These are phyloP conservation scores for Spodoptera exigua DNA, from an alignment of 2,888 invertebrate species.

Conservation along the genomic window DNA sequence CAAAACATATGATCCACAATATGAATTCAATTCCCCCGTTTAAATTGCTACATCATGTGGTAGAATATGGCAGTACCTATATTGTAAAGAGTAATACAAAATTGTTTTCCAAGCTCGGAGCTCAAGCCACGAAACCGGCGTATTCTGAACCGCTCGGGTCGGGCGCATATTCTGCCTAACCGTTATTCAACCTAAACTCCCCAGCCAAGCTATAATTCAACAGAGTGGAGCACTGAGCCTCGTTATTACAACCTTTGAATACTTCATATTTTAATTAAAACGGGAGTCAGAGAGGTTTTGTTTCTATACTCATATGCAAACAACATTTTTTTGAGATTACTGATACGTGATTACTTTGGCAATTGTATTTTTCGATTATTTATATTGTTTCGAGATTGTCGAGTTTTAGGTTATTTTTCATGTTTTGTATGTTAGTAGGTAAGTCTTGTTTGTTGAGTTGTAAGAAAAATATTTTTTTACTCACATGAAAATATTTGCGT, in stretches of 20 bases:
- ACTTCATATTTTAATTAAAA: conserved; percentile 82
- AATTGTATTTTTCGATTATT: background rate
- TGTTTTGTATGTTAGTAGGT: too few species aligned
- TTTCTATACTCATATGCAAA: conserved; percentile 52
- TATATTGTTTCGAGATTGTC: background rate
- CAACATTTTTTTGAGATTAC: conserved; percentile 8
- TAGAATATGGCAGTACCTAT: background rate
- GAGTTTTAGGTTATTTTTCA: too few species aligned
- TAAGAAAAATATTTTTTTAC: too few species aligned
- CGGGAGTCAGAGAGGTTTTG: conserved; percentile 65
- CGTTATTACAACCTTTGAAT: conserved; percentile 79
- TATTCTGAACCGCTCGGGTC: conserved; percentile 1
- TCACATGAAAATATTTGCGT: too few species aligned
- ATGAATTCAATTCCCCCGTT: too few species aligned
- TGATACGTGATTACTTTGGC: conserved; percentile 1
- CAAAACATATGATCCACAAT: too few species aligned
- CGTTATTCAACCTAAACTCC: conserved; percentile 58
- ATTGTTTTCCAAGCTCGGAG: conserved; percentile 6
- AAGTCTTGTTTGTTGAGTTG: too few species aligned
- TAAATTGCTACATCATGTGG: too few species aligned
- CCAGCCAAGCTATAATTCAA: conserved; percentile 61
- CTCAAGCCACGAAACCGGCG: conserved; percentile 17
- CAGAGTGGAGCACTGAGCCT: conserved; percentile 61
- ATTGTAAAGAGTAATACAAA: conserved; percentile 13
- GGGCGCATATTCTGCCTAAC: conserved; percentile 36